These are phyloP conservation scores for Metopia argyrocephala DNA, from an alignment of 2,888 invertebrate genomes.

Conservation along the genomic window DNA sequence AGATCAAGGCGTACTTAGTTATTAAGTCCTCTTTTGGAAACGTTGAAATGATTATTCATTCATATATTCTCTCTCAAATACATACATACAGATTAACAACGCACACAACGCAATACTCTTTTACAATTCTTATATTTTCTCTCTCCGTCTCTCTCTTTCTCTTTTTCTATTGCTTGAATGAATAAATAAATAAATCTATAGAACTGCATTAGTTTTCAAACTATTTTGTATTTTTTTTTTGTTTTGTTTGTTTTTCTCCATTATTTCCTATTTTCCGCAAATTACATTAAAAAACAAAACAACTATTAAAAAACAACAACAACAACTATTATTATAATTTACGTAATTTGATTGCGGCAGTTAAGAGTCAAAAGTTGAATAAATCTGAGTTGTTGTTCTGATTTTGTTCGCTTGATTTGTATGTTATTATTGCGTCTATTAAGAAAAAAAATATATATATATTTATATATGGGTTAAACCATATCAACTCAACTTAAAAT, in stretches of 20 bases:
- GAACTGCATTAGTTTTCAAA: conserved; percentile 60
- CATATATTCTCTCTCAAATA: background rate
- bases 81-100: background rate
- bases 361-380: conserved; percentile 62
- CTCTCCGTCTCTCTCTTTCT: too few species aligned
- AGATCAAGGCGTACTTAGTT: conserved; percentile 43
- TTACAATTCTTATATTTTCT: background rate
- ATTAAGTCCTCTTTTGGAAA: conserved; percentile 49
- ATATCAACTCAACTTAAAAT: too few species aligned
- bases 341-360: conserved; percentile 64
- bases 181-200: conserved; percentile 46
- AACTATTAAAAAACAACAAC: conserved; percentile 54
- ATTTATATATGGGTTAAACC: background rate
- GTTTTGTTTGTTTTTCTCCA: too few species aligned
- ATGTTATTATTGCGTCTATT: conserved; percentile 58
- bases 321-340: conserved; percentile 51
- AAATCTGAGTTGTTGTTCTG: conserved; percentile 60
- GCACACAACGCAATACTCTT: background rate
- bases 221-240: conserved; percentile 1
- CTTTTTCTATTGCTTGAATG: background rate
- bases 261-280: conserved; percentile 40
- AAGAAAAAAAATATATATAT: conserved; percentile 25
- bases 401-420: conserved; percentile 62
- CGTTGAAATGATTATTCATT: conserved; percentile 48
- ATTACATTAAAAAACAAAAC: conserved; percentile 48